A percentile compares a stretch with the other conserved stretches of the same genome.
Evolutionary conservation across 2,888 invertebrate species (phyloP).

Genomic region (Thymelicus acteon): DNA sequence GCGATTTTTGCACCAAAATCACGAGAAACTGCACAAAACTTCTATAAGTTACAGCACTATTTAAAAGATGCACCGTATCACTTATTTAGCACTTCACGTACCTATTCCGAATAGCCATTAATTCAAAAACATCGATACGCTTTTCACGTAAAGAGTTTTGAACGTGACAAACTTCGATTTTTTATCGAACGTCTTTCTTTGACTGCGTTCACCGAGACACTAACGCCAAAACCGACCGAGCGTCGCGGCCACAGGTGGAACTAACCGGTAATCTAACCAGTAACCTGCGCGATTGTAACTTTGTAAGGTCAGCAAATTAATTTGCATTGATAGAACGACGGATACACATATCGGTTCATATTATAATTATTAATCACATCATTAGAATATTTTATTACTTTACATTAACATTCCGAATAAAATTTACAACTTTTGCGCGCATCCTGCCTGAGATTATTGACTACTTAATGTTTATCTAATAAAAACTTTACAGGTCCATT

Average conservation of each 20-base stretch:
- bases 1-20: slow-evolving; percentile 72
- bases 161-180: slow-evolving; percentile 45
- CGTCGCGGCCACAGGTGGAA: slow-evolving; percentile 49
- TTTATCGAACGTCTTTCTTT: slow-evolving; percentile 43
- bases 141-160: slow-evolving; percentile 70
- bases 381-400: slow-evolving; percentile 3
- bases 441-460: not conserved
- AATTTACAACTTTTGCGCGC: not conserved
- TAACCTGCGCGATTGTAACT: slow-evolving; percentile 43
- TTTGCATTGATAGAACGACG: slow-evolving; percentile 41
- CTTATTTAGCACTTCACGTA: slow-evolving; percentile 65
- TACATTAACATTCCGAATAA: not conserved
- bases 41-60: slow-evolving; percentile 52
- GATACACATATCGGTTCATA: slow-evolving; percentile 16
- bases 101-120: slow-evolving; percentile 48
- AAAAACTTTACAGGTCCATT: no score
- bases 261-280: slow-evolving; percentile 41
- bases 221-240: slow-evolving; percentile 55
- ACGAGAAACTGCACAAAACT: slow-evolving; percentile 59
- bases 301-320: slow-evolving; percentile 37
- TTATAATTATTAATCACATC: not conserved
- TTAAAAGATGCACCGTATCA: slow-evolving; percentile 56
- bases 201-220: slow-evolving; percentile 59
- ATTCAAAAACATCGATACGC: slow-evolving; percentile 64
- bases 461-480: no score